Base-by-base conservation (phyloP, 2,797 vertebrate species). In the Brachyalestes nurse region DNA sequence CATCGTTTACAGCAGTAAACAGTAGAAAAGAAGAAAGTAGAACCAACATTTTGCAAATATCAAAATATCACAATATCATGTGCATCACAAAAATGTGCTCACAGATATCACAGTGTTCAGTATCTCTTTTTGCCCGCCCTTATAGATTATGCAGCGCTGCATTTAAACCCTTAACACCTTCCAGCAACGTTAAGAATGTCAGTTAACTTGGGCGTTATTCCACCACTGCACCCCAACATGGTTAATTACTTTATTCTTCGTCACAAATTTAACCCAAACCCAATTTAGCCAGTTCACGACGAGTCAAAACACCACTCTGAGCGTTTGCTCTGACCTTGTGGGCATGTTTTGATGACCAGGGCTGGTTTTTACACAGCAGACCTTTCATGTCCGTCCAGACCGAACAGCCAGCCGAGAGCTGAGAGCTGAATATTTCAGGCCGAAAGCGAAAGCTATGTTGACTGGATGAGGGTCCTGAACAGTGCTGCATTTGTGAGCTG, bases 401-500 rank as follows among this genome's bases (percentile, higher is more conserved):
- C 62, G 34, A 62, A 64, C 61, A 61, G 0, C 12, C 61, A 83
- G 28, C 61, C 13, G 75, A 79, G 71, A 79, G 70, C 38, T 66
- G 75, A 73, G 58, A 65, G 84, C 82, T 79, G 85, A 89, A 89
- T 87, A 90, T 90, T 88, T 91, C 81, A 89, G 84, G 77, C 87
- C 86, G 86, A 87, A 90, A 90, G 81, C 86, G 85, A 82, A 80
- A 82, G 65, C 72, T 49, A 21, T 84, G 88, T 86, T 82, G 85
- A 88, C n/a, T 80, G 70, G 81, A 86, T 83, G 83, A 73, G 83
- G 74, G 82, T 83, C 89, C 83, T 84, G 76, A 89, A 91, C 88
- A 89, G 88, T 88, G 81, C 80, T 64, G 87, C 14, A 75, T 89
- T 81, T 91, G 90, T 91, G 86, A 75, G 77, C 42, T 86, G 73